Conservation (phyloP, 2,888 invertebrate species). For the Orthosia incerta region DNA sequence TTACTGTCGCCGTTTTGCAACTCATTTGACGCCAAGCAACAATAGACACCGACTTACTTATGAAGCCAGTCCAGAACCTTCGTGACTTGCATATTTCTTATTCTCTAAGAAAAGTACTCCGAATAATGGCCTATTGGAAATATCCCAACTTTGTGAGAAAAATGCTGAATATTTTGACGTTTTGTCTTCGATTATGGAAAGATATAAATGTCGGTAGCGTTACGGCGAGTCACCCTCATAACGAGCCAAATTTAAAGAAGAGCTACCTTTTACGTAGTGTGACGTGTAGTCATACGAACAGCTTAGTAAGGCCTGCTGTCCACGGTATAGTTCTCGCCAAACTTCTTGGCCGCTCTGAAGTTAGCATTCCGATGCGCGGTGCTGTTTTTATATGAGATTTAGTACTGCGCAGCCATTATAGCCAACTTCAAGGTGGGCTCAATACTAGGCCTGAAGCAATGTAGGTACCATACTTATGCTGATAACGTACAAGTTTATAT, state of each 20-base stretch:
- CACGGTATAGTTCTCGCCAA: not conserved
- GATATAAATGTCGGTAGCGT: not conserved
- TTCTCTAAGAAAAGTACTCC: slow-evolving; percentile 3
- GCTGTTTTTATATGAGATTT: too few species aligned
- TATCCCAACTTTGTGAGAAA: not conserved
- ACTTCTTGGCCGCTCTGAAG: too few species aligned
- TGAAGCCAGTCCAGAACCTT: slow-evolving; percentile 13
- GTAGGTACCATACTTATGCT: too few species aligned
- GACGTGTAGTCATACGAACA: not conserved
- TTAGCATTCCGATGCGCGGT: too few species aligned
- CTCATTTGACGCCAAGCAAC: slow-evolving; percentile 37
- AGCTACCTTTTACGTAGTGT: not conserved
- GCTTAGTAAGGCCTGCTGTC: not conserved
- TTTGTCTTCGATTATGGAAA: slow-evolving; percentile 12
- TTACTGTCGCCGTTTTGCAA: slow-evolving; percentile 33
- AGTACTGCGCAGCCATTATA: too few species aligned
- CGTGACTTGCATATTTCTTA: slow-evolving; percentile 31
- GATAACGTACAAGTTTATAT: too few species aligned
- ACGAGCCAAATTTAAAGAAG: not conserved
- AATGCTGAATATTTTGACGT: slow-evolving; percentile 4
- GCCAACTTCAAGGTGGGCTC: too few species aligned
- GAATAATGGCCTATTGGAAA: slow-evolving; percentile 3
- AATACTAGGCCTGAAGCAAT: too few species aligned
- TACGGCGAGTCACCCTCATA: not conserved
- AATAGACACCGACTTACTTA: slow-evolving; percentile 29